phyloP scores from a whole-genome alignment of 2,888 invertebrate genomes.

The Atrina japonica region DNA sequence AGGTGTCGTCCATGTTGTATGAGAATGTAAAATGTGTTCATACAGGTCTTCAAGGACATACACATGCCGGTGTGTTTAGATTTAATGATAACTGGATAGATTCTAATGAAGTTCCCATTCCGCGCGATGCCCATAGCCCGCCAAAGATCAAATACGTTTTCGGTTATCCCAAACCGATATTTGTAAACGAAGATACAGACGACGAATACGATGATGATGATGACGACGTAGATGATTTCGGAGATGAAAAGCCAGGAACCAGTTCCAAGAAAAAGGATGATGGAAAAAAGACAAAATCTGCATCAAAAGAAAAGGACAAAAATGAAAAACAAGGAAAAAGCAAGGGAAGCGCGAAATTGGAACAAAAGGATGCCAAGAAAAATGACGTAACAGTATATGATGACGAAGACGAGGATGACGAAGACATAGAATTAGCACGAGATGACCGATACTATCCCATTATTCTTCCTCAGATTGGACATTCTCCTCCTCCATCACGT shows the following conservation, averaged over 20 bases:
- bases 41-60: slow-evolving; percentile 32
- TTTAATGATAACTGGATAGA: slow-evolving; percentile 37
- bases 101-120: slow-evolving; percentile 10
- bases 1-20: slow-evolving; percentile 69
- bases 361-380: slow-evolving; percentile 4
- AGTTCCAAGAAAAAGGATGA: background rate
- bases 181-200: slow-evolving; percentile 15
- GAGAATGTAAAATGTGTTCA: slow-evolving; percentile 65
- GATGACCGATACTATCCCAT: slow-evolving; percentile 26
- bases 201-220: slow-evolving; percentile 12
- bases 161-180: slow-evolving; percentile 37
- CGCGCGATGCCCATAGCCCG: slow-evolving; percentile 14
- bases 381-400: slow-evolving; percentile 2
- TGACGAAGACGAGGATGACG: slow-evolving; percentile 24
- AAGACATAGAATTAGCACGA: background rate
- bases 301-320: background rate
- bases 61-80: slow-evolving; percentile 35
- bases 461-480: slow-evolving; percentile 38
- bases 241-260: background rate
- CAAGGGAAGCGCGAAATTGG: background rate
- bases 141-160: slow-evolving; percentile 33
- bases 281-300: background rate
- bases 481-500: slow-evolving; percentile 37
- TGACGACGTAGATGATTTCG: background rate
- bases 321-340: slow-evolving; percentile 1